Evolutionary conservation across 2,113 vertebrate species (phyloP), one percentile per base, ranked within the genome.

Genomic region (Mola mola): DNA sequence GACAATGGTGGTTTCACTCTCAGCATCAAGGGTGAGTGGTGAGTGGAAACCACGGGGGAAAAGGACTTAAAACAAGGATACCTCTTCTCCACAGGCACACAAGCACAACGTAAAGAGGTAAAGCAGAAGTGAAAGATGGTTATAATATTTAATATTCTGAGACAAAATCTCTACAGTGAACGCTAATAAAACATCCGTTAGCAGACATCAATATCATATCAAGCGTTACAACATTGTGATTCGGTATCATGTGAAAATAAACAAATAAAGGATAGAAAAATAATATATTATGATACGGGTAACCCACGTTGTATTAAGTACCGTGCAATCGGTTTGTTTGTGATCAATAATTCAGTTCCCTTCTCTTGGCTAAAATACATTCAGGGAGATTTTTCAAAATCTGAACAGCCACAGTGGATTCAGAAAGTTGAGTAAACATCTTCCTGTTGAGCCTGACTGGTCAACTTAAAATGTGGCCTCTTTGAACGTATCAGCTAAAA

Each of bases 131-230:
- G 66, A 82, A 81, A 80, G 79, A 80, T 69, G 81, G 58, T 72
- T 87, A 87, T 83, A 84, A 86, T 90, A 84, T 89, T 90, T 90
- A 87, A 88, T 90, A 86, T 86, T 89, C 68, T 82, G 81, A 85
- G 85, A 87, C 86, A 86, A 85, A 88, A 87, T 83, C 79, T 85
- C 78, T 83, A 87, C 84, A 85, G 71, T 49, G 73, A 87, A 88
- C 55, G 75, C 74, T 83, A 87, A 78, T 88, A 84, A 87, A 87
- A 86, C 75, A 75, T 83, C 79, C 81, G 81, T 88, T 82, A 88
- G 89, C 88, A 86, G 85, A 93, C 90, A 90, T 88, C 81, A 72
- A 90, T 75, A 84, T 80, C 78, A 87, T 86, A 89, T 84, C 80
- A 79, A 87, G 86, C 83, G 70, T 66, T 81, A 84, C 72, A 73